phyloP scores from a whole-genome alignment of 2,888 invertebrate species.

The Oligia fasciuncula region DNA sequence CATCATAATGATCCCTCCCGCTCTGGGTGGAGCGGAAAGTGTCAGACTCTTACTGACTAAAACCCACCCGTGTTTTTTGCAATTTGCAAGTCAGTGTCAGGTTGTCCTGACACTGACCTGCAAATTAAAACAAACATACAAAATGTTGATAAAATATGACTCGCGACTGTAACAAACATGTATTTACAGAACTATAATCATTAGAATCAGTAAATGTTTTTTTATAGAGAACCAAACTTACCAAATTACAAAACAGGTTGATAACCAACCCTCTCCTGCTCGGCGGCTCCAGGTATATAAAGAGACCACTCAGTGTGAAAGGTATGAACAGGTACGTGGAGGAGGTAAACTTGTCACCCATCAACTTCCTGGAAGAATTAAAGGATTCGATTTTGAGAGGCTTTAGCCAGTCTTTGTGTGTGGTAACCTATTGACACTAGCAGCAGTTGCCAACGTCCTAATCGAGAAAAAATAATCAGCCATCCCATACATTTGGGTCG shows the following conservation, averaged over 20 bases:
- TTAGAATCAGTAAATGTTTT: neutral
- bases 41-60: no score
- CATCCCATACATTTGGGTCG: neutral
- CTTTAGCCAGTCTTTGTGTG: neutral
- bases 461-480: neutral
- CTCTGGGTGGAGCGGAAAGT: no score
- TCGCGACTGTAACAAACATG: neutral
- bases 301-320: conserved; percentile 78
- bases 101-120: no score
- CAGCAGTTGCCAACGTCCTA: neutral
- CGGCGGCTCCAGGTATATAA: conserved; percentile 85
- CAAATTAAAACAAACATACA: no score
- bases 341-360: conserved; percentile 78
- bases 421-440: neutral
- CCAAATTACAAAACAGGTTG: conserved; percentile 86
- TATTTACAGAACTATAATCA: neutral
- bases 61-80: neutral
- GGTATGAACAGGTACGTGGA: conserved; percentile 79
- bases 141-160: neutral
- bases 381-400: neutral
- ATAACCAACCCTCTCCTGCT: conserved; percentile 83
- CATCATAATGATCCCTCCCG: no score
- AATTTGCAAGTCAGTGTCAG: neutral
- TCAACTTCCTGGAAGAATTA: conserved; percentile 73
- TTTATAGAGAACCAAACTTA: conserved; percentile 68